These are phyloP conservation scores for Chanos chanos DNA, from an alignment of 2,797 vertebrate genomes.

Conservation along the genomic window DNA sequence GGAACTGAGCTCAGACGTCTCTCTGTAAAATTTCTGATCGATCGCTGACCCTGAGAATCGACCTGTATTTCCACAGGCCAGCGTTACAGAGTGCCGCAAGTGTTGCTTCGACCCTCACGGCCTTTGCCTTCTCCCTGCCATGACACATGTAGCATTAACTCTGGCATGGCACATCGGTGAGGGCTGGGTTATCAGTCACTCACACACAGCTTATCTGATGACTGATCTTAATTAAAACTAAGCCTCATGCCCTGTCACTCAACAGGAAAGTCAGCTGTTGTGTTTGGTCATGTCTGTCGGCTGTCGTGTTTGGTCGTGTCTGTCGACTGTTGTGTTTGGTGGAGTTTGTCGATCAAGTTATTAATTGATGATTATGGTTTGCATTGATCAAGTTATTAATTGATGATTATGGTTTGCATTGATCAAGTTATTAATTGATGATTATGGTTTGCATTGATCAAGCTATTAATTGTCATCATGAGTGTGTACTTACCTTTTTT, in stretches of 20 bases:
- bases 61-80: constrained; percentile 43
- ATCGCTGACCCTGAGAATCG: constrained; percentile 38
- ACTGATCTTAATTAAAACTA: constrained; percentile 65
- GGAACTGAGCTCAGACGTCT: constrained; percentile 33
- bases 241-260: constrained; percentile 33
- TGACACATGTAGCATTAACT: constrained; percentile 45
- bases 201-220: constrained; percentile 52
- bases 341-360: background rate
- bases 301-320: background rate
- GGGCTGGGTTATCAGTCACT: constrained; percentile 25
- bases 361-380: no score
- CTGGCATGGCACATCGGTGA: constrained; percentile 27
- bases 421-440: no score
- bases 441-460: no score
- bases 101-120: constrained; percentile 35
- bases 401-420: no score
- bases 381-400: no score
- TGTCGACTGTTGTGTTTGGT: background rate
- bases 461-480: no score
- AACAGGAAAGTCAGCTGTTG: background rate
- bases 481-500: no score
- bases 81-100: constrained; percentile 18
- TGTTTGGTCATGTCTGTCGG: background rate
- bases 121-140: constrained; percentile 36
- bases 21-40: constrained; percentile 34